Base-by-base conservation (phyloP, 1,140 invertebrate species). In the Fopius arisanus region DNA sequence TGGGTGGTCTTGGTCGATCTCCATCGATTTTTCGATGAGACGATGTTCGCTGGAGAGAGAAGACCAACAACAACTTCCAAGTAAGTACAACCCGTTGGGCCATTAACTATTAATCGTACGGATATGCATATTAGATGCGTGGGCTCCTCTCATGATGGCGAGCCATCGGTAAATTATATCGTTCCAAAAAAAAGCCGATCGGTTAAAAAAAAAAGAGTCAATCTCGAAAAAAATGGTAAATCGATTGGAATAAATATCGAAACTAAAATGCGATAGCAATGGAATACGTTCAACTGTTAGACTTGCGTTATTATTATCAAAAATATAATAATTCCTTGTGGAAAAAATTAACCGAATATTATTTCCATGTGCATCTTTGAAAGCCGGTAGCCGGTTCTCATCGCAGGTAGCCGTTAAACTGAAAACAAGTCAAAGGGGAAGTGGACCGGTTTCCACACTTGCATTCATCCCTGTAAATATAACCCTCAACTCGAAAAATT, bases 61-160 rank as follows among this genome's bases (percentile, higher is more conserved):
- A 43, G 40, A 14, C 26, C 19, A 67, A 72, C 70, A 72, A 66
- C 70, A 26, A 59, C 70, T 72, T 65, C 70, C 21, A 72, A 33
- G 70, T 67, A 68, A 9, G 14, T 43, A 72, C 70, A 72, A 67
- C 40, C 62, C 37, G 68, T 29, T 40, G 40, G 59, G 70, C 79
- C 81, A 81, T 84, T 81, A 82, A 78, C 82, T 80, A 80, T 82
- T 81, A 82, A 81, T 77, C 77, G 78, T 66, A 73, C 72, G 80
- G 78, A 81, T 83, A 82, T 82, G 82, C 78, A 83, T 82, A 84
- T 82, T 78, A 82, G 77, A 59, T 79, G 78, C 78, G 77, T 80
- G 79, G 80, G 82, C 80, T 80, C 72, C 73, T 71, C 81, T 77
- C 78, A 75, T 78, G 80, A 68, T 70, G 75, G 75, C 77, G 79